Evolutionary conservation across 2,113 vertebrate genomes (phyloP).

Genomic region (Bettongia penicillata): DNA sequence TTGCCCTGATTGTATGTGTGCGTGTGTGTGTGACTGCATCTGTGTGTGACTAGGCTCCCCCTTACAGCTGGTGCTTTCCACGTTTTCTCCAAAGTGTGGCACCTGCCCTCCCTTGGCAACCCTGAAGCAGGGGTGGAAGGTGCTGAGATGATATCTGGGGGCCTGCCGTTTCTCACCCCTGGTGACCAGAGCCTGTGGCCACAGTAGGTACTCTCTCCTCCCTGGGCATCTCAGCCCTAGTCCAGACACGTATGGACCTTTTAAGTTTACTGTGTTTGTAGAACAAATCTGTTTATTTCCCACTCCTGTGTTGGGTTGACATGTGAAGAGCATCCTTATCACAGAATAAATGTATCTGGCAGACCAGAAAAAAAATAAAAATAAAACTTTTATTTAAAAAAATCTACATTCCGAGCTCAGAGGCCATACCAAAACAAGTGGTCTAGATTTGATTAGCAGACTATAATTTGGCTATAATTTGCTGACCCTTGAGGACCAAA

Average conservation of each 20-base stretch:
- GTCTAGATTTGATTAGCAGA: not conserved
- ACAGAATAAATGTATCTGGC: too few relatives aligned
- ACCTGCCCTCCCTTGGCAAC: not conserved
- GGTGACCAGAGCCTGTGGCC: too few relatives aligned
- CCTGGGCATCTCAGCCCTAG: slow-evolving; percentile 45
- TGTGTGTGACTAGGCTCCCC: not conserved
- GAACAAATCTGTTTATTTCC: not conserved
- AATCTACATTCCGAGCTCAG: not conserved
- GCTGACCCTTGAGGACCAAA: not conserved
- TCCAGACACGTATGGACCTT: slow-evolving; percentile 24
- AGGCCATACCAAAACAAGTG: not conserved
- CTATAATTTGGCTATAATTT: not conserved
- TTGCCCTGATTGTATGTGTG: slow-evolving; percentile 46
- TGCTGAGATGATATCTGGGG: not conserved
- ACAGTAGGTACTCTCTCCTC: not conserved
- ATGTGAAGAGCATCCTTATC: too few relatives aligned
- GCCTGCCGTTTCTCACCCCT: not conserved
- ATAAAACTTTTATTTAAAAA: not conserved
- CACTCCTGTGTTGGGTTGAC: too few relatives aligned
- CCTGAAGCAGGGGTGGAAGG: not conserved
- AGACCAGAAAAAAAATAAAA: too few relatives aligned
- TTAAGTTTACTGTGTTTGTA: not conserved
- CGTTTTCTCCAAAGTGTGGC: not conserved
- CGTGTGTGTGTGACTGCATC: too few relatives aligned
- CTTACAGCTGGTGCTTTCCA: not conserved